Evolutionary conservation across 2,888 invertebrate species (phyloP).

Genomic region (Zonitis immaculata): DNA sequence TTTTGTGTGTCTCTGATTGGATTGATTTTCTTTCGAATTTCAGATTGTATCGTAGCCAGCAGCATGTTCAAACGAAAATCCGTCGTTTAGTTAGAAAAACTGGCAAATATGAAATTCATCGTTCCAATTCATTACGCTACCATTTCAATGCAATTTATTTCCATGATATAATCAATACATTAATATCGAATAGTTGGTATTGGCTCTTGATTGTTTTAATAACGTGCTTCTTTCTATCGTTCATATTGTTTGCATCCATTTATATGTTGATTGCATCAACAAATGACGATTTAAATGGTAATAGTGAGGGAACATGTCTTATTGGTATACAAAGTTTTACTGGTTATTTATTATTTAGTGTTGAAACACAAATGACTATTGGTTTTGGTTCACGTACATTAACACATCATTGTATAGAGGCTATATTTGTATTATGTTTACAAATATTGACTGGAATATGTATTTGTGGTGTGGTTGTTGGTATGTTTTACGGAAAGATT

Average conservation of each 20-base stretch:
- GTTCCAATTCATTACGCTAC: neutral
- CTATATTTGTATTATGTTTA: constrained; percentile 73
- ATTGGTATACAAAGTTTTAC: constrained; percentile 59
- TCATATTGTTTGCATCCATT: constrained; percentile 72
- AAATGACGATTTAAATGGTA: constrained; percentile 63
- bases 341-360: constrained; percentile 72
- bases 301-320: constrained; percentile 41
- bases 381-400: constrained; percentile 80
- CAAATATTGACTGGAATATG: constrained; percentile 66
- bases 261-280: constrained; percentile 74
- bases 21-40: too few species aligned
- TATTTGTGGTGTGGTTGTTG: constrained; percentile 45
- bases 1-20: too few species aligned
- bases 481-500: constrained; percentile 61
- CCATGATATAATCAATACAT: constrained; percentile 56
- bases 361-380: constrained; percentile 77
- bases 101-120: neutral
- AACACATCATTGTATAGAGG: constrained; percentile 75
- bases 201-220: constrained; percentile 62
- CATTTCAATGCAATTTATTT: constrained; percentile 29
- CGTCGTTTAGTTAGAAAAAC: neutral
- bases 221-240: constrained; percentile 63
- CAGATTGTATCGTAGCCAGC: too few species aligned
- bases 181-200: constrained; percentile 72
- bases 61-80: too few species aligned